phyloP scores from a whole-genome alignment of 2,888 invertebrate genomes.

The Thecophora atra region DNA sequence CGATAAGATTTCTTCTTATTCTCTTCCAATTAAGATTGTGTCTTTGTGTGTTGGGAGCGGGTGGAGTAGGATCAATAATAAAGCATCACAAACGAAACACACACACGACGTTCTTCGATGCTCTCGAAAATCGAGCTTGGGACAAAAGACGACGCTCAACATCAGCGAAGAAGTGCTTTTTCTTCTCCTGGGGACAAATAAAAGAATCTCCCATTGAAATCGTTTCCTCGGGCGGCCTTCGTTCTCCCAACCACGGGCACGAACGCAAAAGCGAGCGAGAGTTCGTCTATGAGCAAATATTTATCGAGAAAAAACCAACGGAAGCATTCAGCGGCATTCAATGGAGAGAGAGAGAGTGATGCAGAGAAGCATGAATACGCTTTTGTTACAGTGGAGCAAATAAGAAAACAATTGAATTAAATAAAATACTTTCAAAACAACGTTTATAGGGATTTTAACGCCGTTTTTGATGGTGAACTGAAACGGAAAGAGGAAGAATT shows the following conservation, averaged over 20 bases:
- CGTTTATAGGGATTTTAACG: too few species aligned
- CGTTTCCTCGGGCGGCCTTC: constrained; percentile 23
- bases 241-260: background rate
- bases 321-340: too few species aligned
- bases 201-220: constrained; percentile 18
- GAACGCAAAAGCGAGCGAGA: too few species aligned
- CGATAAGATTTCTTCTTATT: constrained; percentile 15
- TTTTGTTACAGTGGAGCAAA: too few species aligned
- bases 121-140: constrained; percentile 2
- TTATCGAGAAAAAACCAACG: too few species aligned
- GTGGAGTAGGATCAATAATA: background rate
- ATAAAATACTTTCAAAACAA: too few species aligned
- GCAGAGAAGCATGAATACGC: too few species aligned
- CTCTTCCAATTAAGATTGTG: constrained; percentile 12
- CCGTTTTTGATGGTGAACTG: too few species aligned
- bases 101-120: background rate
- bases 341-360: too few species aligned
- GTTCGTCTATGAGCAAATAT: too few species aligned
- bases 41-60: background rate
- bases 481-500: too few species aligned
- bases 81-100: background rate
- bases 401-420: too few species aligned
- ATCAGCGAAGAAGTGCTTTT: background rate
- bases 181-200: background rate
- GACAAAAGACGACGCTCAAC: background rate